Base-by-base conservation (phyloP, 2,797 vertebrate species). In the Chaetodon trifasciatus region DNA sequence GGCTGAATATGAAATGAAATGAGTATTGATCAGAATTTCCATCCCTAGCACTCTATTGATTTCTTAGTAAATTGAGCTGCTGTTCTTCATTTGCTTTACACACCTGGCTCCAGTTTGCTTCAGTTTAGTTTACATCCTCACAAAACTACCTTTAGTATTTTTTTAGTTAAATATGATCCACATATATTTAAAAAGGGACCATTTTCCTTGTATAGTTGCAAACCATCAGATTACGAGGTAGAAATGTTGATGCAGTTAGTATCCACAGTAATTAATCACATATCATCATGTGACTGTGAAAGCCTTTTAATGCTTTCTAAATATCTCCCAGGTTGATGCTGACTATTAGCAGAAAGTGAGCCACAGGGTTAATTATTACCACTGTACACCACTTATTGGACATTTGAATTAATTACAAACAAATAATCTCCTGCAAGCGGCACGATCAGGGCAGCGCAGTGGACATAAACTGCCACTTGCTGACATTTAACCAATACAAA, bases 1-100 rank as follows among this genome's bases (percentile, higher is more conserved):
- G 21, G 13, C 15, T 66, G 67, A 79, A 78, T 81, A 19, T 76
- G 6, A 84, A 84, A 85, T 63, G 4, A 74, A 73, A 85, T 44
- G 17, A 71, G 68, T 75, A 89, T 88, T 86, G 87, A 84, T 88
- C 32, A 44, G 19, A 73, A 57, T 81, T 65, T 85, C 60, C 65
- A 74, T 83, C 66, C 68, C 74, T 24, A 58, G 66, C 46, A 8
- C 39, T 6, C 3, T 85, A 88, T 90, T 85, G 89, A 92, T 90
- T 85, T 79, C 42, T 84, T 52, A 55, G 35, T 39, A 79, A 84
- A 88, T 83, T 75, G 60, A 81, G 73, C 24, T 2, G 7, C 61
- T 78, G 56, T 65, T 49, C 46, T 68, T 72, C 23, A 79, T 79
- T 82, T 76, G 53, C 11, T 76, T 70, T 50, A 49, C 49, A 67